These are phyloP conservation scores for Corydoras maculifer DNA, from an alignment of 2,113 vertebrate genomes.

Conservation along the genomic window DNA sequence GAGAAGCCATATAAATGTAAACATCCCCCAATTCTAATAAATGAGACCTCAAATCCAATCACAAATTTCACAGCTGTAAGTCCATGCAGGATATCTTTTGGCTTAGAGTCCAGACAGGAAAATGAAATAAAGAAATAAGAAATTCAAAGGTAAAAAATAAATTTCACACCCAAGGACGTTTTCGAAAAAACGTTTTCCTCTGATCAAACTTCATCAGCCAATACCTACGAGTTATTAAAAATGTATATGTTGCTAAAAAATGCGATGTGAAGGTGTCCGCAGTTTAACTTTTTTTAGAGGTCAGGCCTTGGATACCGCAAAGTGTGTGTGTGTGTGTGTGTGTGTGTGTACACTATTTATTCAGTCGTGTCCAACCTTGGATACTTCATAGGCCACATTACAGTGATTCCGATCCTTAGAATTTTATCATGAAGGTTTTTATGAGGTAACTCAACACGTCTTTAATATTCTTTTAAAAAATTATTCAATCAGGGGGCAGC, in stretches of 20 bases:
- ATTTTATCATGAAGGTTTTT: too few relatives aligned
- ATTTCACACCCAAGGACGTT: slow-evolving; percentile 45
- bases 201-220: slow-evolving; percentile 33
- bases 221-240: slow-evolving; percentile 37
- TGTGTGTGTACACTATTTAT: too few relatives aligned
- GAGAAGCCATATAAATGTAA: slow-evolving; percentile 50
- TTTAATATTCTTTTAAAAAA: too few relatives aligned
- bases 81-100: slow-evolving; percentile 38
- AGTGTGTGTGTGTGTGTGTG: background rate
- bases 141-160: background rate
- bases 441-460: too few relatives aligned
- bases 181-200: slow-evolving; percentile 19
- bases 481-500: too few relatives aligned
- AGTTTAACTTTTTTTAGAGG: slow-evolving; percentile 14
- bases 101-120: slow-evolving; percentile 32
- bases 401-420: too few relatives aligned
- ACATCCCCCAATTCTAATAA: slow-evolving; percentile 47
- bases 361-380: too few relatives aligned
- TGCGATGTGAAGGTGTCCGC: slow-evolving; percentile 22
- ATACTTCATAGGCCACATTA: too few relatives aligned
- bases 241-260: slow-evolving; percentile 28
- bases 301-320: slow-evolving; percentile 3
- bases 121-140: slow-evolving; percentile 44
- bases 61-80: slow-evolving; percentile 47
- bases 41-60: slow-evolving; percentile 51